Evolutionary conservation across 92 coral and sea anemone genomes (phyloP).

Genomic region (Porites rus): DNA sequence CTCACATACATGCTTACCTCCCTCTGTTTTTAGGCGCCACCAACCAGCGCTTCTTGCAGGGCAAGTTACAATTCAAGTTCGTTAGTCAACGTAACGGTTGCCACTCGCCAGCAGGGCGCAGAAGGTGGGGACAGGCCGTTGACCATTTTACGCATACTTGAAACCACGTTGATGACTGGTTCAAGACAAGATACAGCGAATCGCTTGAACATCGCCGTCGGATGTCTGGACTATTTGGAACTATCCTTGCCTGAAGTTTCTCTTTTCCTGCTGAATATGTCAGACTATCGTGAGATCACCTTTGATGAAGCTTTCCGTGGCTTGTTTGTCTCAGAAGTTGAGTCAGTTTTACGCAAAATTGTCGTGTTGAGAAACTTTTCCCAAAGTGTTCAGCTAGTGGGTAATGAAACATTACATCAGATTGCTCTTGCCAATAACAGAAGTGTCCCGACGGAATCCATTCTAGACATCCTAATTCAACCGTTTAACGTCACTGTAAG

Average conservation of each 20-base stretch:
- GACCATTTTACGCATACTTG: slow-evolving; percentile 8
- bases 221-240: slow-evolving; percentile 26
- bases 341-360: not conserved
- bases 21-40: no score
- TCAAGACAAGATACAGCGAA: slow-evolving; percentile 9
- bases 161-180: slow-evolving; percentile 1
- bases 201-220: not conserved
- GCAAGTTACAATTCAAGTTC: not conserved
- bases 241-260: slow-evolving; percentile 33
- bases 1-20: no score
- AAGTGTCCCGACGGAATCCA: not conserved
- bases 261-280: slow-evolving; percentile 30
- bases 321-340: slow-evolving; percentile 8
- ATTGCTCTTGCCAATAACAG: not conserved
- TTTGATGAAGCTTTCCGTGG: slow-evolving; percentile 21
- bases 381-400: not conserved
- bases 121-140: slow-evolving; percentile 5
- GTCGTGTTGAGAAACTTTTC: no score
- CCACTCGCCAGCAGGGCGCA: not conserved
- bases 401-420: slow-evolving; percentile 11
- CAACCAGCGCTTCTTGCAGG: not conserved
- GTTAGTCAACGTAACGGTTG: slow-evolving; percentile 25
- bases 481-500: not conserved
- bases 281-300: slow-evolving; percentile 6
- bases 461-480: slow-evolving; percentile 3